Base-by-base conservation (phyloP, 2,888 invertebrate species). In the Lamproptera curius region DNA sequence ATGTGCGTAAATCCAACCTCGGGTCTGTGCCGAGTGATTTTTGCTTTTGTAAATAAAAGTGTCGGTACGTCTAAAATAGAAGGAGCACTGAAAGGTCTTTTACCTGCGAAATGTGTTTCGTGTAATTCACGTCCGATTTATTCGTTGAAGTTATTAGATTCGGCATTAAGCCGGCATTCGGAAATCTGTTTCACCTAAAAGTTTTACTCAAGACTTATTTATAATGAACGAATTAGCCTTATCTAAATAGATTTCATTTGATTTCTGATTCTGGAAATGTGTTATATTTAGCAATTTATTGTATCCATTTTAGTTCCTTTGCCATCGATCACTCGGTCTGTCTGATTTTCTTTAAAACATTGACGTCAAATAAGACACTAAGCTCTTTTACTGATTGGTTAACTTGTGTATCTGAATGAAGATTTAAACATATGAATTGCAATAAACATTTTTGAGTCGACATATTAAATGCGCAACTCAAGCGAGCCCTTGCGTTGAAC, bases 161-260 rank as follows among this genome's bases (percentile, higher is more conserved):
- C n/a, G n/a, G n/a, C 17, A 28, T 31, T 44, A 31, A 33, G 20
- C 37, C 37, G 38, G 38, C 20, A 33, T 10, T 31, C 11, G 31
- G 33, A 23, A 42, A 34, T 42, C n/a, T 40, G 34, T 35, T 49
- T 14, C 26, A 28, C 11, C 10, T 14, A 6, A 9, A 23, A 34
- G 20, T 16, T 16, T 34, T 35, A 14, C 15, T 9, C n/a, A n/a
- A 6, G 39, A 17, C 8, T 36, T 41, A 41, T 41, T 46, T 40
- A 23, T 40, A 40, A 47, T 35, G 34, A 31, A 35, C 14, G 13
- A 33, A 34, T 42, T 34, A 42, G 31, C 16, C 20, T 37, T 42
- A 48, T 42, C 38, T 33, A 38, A 47, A 42, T 47, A 20, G 20
- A 38, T 37, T 31, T 31, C 17, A 42, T 47, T 47, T 20, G 14